These are phyloP conservation scores for Pocillopora verrucosa DNA, from an alignment of 64 coral and sea anemone species.

Conservation along the genomic window DNA sequence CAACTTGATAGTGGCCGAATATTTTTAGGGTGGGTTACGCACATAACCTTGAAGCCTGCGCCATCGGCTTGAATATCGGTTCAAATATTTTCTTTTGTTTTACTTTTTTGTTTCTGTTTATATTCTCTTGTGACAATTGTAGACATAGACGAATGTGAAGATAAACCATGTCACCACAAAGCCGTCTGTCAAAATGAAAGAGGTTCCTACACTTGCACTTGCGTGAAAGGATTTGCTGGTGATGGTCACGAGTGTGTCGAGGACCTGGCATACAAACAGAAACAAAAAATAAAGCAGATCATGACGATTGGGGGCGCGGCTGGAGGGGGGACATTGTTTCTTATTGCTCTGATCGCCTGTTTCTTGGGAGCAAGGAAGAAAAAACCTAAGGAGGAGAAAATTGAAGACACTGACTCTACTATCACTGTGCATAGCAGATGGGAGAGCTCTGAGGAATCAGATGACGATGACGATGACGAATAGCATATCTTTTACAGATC, in stretches of 20 bases:
- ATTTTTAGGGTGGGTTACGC: too few species aligned
- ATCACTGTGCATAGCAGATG: not conserved
- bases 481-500: too few species aligned
- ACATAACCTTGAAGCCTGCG: too few species aligned
- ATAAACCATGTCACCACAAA: not conserved
- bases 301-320: constrained; percentile 5
- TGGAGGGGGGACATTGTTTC: not conserved
- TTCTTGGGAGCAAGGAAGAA: not conserved
- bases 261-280: constrained; percentile 10
- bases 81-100: not conserved
- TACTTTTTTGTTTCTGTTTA: not conserved
- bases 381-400: not conserved
- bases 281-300: constrained; percentile 3
- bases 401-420: not conserved
- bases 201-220: not conserved
- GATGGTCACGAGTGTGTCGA: not conserved
- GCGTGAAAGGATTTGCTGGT: constrained; percentile 8
- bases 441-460: constrained; percentile 27
- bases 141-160: constrained; percentile 1
- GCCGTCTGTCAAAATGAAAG: not conserved
- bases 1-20: too few species aligned
- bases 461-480: not conserved
- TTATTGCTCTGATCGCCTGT: constrained; percentile 4
- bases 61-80: too few species aligned
- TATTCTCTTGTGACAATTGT: not conserved